Percentiles rank a stretch among this genome's conserved stretches.
phyloP scores from a whole-genome alignment of 1,140 invertebrate species.

The Archivesica marissinica region DNA sequence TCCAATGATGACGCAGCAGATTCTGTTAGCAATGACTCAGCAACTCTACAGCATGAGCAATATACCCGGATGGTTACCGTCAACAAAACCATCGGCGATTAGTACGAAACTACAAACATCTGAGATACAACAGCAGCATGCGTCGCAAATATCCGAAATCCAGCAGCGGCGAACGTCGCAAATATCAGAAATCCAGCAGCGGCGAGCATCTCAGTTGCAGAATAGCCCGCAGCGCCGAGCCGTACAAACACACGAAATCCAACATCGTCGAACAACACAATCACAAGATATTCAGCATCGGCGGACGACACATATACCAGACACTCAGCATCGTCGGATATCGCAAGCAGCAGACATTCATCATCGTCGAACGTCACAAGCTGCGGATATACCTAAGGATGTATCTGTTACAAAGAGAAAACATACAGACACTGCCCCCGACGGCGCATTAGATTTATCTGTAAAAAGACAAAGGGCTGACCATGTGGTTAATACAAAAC shows the following conservation, averaged over 20 bases:
- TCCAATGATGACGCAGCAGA: constrained; percentile 53
- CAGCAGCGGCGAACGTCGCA: background rate
- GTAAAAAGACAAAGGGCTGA: constrained; percentile 21
- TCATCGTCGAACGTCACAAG: background rate
- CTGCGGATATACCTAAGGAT: background rate
- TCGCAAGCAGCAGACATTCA: background rate
- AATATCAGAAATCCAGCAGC: background rate
- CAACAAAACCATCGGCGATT: background rate
- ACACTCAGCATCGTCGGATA: background rate
- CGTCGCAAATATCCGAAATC: background rate
- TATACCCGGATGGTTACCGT: background rate
- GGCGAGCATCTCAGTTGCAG: background rate
- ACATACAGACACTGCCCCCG: background rate
- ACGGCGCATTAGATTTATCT: constrained; percentile 52
- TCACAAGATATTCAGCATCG: background rate
- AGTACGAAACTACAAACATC: background rate
- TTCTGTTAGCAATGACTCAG: constrained; percentile 55
- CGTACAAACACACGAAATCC: background rate
- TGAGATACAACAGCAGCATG: background rate
- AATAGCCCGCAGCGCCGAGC: background rate
- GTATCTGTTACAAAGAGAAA: constrained; percentile 36
- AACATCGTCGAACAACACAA: background rate
- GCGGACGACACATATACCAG: background rate
- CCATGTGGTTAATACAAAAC: background rate
- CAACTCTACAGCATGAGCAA: constrained; percentile 51